A percentile compares a stretch with the other conserved stretches of the same genome.
phyloP scores from a whole-genome alignment of 1,140 invertebrate species.

The Drosophila pallidifrons region DNA sequence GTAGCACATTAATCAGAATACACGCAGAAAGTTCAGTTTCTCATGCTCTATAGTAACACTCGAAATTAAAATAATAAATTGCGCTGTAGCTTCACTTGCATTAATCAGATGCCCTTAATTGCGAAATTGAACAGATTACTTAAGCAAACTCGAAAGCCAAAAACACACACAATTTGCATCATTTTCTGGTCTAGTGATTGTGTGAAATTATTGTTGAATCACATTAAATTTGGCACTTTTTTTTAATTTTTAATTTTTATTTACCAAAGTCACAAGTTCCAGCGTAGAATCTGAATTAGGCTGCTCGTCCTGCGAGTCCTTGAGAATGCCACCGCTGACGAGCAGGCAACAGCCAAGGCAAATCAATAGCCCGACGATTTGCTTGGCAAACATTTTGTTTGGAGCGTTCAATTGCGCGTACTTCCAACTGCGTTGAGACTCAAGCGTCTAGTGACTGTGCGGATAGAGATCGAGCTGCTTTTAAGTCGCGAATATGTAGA shows the following conservation, averaged over 20 bases:
- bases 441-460: constrained; percentile 60
- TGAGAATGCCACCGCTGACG: constrained; percentile 32
- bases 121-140: constrained; percentile 23
- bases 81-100: not conserved
- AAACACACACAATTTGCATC: constrained; percentile 2
- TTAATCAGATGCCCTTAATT: constrained; percentile 5
- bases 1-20: not conserved
- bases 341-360: constrained; percentile 16
- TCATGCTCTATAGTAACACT: not conserved
- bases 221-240: constrained; percentile 10
- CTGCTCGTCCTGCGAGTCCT: constrained; percentile 15
- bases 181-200: constrained; percentile 42
- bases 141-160: constrained; percentile 1
- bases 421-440: constrained; percentile 49
- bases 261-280: constrained; percentile 72
- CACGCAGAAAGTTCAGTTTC: not conserved
- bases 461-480: constrained; percentile 61
- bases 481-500: constrained; percentile 69
- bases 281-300: constrained; percentile 43
- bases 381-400: constrained; percentile 37
- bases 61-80: not conserved
- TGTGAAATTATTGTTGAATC: not conserved
- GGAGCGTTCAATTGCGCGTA: constrained; percentile 13
- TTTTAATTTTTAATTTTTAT: not conserved
- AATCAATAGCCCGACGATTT: constrained; percentile 29